Conservation (phyloP, 1,140 invertebrate species). For the Drosophila kikkawai region DNA sequence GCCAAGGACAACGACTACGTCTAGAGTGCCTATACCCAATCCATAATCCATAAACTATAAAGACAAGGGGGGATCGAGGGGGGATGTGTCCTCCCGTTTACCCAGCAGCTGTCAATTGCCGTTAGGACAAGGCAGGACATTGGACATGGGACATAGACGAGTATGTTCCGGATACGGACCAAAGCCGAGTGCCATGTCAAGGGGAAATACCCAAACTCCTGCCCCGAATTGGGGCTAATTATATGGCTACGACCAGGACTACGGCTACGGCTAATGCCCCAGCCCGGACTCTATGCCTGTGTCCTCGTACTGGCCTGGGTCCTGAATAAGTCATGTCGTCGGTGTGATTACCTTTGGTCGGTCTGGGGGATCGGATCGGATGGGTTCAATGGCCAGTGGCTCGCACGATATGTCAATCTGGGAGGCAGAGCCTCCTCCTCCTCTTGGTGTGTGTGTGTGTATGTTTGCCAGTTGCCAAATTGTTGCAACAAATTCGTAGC, state of each 20-base stretch:
- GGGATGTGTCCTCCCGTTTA: not conserved
- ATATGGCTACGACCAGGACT: constrained; percentile 24
- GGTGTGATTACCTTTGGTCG: constrained; percentile 57
- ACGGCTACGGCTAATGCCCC: not conserved
- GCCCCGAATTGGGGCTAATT: constrained; percentile 35
- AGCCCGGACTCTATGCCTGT: not conserved
- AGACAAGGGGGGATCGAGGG: not conserved
- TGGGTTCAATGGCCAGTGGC: constrained; percentile 48
- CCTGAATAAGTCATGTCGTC: constrained; percentile 51
- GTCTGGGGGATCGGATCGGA: not conserved
- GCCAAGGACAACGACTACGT: constrained; percentile 7
- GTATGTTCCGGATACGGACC: constrained; percentile 9
- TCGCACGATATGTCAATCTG: constrained; percentile 50
- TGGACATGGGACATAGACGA: not conserved
- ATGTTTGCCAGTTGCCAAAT: constrained; percentile 31
- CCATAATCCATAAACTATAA: constrained; percentile 29
- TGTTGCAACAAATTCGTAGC: constrained; percentile 40
- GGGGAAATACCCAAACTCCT: constrained; percentile 6
- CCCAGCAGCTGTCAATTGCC: constrained; percentile 24
- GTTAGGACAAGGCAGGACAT: constrained; percentile 12
- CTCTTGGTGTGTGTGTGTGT: not conserved
- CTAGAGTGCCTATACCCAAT: constrained; percentile 11
- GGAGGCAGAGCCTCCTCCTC: not conserved
- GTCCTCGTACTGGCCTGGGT: constrained; percentile 4
- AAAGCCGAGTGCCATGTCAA: constrained; percentile 18